phyloP scores from a whole-genome alignment of 2,797 vertebrate species.

The Ptychobarbus kaznakovi region DNA sequence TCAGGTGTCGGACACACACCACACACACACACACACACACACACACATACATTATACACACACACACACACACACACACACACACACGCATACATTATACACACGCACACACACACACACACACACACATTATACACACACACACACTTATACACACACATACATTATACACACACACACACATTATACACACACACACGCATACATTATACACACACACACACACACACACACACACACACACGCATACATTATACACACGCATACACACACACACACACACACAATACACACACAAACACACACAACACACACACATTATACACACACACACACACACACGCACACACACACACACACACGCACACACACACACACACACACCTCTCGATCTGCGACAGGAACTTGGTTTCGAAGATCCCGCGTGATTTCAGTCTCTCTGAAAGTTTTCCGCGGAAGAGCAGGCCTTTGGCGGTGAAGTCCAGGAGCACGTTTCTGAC shows the following conservation, averaged over 20 bases:
- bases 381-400: constrained; percentile 97
- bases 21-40: constrained; percentile 70
- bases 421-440: constrained; percentile 92
- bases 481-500: constrained; percentile 91
- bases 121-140: too few relatives aligned
- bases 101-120: too few relatives aligned
- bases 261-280: too few relatives aligned
- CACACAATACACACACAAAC: constrained; percentile 77
- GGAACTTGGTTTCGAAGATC: constrained; percentile 97
- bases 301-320: too few relatives aligned
- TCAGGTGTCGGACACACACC: constrained; percentile 73
- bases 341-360: too few relatives aligned
- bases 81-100: too few relatives aligned
- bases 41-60: too few relatives aligned
- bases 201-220: too few relatives aligned
- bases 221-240: accelerated
- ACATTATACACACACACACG: constrained; percentile 74
- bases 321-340: too few relatives aligned
- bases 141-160: too few relatives aligned
- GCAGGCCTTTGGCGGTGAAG: constrained; percentile 89
- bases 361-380: constrained; percentile 37
- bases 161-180: constrained; percentile 74
- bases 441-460: constrained; percentile 91
- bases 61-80: too few relatives aligned
- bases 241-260: too few relatives aligned